Base-by-base conservation (phyloP, 2,888 invertebrate species). In the Scaptodrosophila latifasciaeformis region DNA sequence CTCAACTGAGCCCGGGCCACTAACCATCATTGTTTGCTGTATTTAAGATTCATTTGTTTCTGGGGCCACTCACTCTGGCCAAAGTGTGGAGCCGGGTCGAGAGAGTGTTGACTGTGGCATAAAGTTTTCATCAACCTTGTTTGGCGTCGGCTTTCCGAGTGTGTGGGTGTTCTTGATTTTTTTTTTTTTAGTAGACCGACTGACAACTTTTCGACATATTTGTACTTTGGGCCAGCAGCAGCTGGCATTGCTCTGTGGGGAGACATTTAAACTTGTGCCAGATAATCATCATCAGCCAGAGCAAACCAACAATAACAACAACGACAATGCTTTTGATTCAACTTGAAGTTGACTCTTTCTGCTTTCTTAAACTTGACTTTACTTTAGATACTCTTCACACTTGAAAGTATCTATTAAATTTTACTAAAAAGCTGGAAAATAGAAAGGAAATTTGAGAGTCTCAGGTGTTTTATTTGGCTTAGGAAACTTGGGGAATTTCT, bases 241-340 rank as follows among this genome's bases (percentile, higher is more conserved):
- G 62, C 54, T 40, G 57, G 30, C n/a, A n/a, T n/a, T 24, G 44
- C 17, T 52, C 19, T 15, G 21, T 40, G 15, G 7, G 27, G 49
- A 34, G 27, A 44, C 7, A 18, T 18, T 19, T 13, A 47, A 50
- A 65, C 64, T 62, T 65, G 61, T 48, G 54, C 40, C n/a, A n/a
- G 61, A 77, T 67, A 67, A 54, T 58, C 65, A n/a, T n/a, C n/a
- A 55, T 60, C 60, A 48, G 29, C 15, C 19, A 12, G 4, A 17
- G 15, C 12, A 18, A 13, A 18, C 5, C 27, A 21, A 21, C 21
- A 21, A 5, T 21, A 21, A 31, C 52, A 37, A 44, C 39, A 43
- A 30, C 54, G 57, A 54, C 57, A 65, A 52, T 46, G n/a, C n/a
- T n/a, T n/a, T n/a, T n/a, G n/a, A n/a, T n/a, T n/a, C n/a, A n/a